Conservation (phyloP, 2,797 vertebrate genomes). For the Halcyon smyrnensis region DNA sequence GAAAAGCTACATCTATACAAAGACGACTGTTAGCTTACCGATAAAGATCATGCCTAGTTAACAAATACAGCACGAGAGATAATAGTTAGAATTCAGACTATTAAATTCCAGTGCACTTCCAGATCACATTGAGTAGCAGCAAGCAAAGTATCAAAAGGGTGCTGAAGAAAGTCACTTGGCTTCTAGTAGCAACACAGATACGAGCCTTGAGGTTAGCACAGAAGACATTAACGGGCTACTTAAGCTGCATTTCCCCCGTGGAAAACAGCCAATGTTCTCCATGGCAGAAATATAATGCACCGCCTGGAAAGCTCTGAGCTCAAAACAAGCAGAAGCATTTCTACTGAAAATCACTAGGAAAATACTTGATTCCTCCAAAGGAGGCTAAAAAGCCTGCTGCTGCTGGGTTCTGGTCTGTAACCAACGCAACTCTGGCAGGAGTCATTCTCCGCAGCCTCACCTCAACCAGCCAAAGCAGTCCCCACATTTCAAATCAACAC, state of each 20-base stretch:
- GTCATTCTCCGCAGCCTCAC: not conserved
- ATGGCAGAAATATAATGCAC: not conserved
- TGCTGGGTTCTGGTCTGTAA: not conserved
- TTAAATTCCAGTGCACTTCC: not conserved
- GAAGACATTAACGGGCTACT: not conserved
- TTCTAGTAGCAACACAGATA: not conserved
- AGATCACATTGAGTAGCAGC: not conserved
- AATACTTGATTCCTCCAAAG: not conserved
- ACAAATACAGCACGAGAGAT: not conserved
- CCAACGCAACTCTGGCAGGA: not conserved
- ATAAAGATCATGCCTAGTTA: not conserved
- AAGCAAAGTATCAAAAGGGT: not conserved
- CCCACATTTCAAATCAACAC: not conserved
- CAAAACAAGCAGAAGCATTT: not conserved
- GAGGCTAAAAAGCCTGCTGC: not conserved
- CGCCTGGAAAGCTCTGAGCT: not conserved
- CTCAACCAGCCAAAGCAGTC: not conserved
- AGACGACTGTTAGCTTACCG: not conserved
- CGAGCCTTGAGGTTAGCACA: not conserved
- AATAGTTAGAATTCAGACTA: not conserved
- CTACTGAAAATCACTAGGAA: not conserved
- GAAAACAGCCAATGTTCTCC: not conserved
- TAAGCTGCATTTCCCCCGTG: not conserved
- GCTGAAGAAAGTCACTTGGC: not conserved
- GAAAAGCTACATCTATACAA: not conserved